These are phyloP conservation scores for Heliconius ethilla DNA, from an alignment of 2,888 invertebrate species.

Conservation along the genomic window DNA sequence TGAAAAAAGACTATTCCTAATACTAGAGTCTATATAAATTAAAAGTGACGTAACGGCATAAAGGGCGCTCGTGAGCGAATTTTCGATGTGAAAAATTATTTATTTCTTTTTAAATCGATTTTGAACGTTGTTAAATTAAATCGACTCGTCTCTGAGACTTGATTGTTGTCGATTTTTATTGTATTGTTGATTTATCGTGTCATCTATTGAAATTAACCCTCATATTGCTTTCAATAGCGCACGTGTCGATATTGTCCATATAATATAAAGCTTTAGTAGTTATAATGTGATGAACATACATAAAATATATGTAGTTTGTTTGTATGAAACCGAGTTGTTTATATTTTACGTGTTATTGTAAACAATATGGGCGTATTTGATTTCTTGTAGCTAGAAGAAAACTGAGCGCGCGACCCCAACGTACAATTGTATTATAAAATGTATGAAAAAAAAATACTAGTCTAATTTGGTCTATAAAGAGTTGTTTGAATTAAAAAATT, in stretches of 20 bases:
- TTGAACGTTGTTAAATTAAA: slow-evolving; percentile 61
- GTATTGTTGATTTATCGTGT: slow-evolving; percentile 36
- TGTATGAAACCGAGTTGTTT: slow-evolving; percentile 12
- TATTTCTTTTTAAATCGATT: slow-evolving; percentile 52
- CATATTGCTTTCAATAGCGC: not conserved
- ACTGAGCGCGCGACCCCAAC: slow-evolving; percentile 33
- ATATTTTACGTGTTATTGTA: not conserved
- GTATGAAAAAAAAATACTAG: not conserved
- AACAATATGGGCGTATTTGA: not conserved
- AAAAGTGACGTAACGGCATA: slow-evolving; percentile 21
- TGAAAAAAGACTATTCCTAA: not conserved
- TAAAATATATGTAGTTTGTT: slow-evolving; percentile 5
- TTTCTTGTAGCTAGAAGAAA: slow-evolving; percentile 26
- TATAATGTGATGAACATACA: slow-evolving; percentile 18
- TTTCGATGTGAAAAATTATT: slow-evolving; percentile 55
- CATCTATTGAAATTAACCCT: not conserved
- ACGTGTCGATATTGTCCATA: not conserved
- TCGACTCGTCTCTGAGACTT: slow-evolving; percentile 61
- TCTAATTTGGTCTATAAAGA: not conserved
- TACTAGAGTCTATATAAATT: not conserved
- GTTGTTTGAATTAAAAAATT: not conserved
- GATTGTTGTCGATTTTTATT: slow-evolving; percentile 40
- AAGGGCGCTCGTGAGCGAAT: slow-evolving; percentile 56
- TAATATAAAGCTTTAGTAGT: slow-evolving; percentile 23
- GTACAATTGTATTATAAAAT: slow-evolving; percentile 11